Base-by-base conservation (phyloP, 2,888 invertebrate genomes). In the Sepiola atlantica region DNA sequence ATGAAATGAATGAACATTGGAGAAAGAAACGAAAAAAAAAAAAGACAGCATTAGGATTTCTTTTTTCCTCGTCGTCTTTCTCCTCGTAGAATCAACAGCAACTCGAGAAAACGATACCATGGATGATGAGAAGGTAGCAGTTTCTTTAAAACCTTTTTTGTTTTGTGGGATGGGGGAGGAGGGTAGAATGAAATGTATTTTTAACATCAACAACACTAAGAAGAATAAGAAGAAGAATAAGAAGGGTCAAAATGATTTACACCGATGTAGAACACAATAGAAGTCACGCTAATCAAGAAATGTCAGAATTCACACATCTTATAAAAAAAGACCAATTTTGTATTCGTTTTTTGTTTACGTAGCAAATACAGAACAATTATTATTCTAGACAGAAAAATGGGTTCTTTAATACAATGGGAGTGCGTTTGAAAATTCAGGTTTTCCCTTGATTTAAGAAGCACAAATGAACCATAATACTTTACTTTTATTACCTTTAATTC, bases 171-270 rank as follows among this genome's bases (percentile, higher is more conserved):
- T 45, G 45, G 45, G n/a, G 45, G 45, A 45, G 45, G 45, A 45
- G 45, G 45, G 45, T 45, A 45, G 45, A 45, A 45, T 45, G 45
- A 45, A 45, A 45, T 45, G 45, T 45, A 45, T 45, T 45, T 45
- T 45, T 45, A 45, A 45, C 45, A 45, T 45, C 45, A 45, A 45
- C 45, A 45, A 45, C 45, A 45, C 45, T 45, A 45, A 45, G 2
- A 45, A 45, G 2, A 45, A 45, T 45, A 45, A 45, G 12, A 77
- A 77, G 16, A n/a, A 32, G 4, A 77, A 77, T 18, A 77, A n/a
- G n/a, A 77, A n/a, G n/a, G n/a, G n/a, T 77, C 77, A n/a, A 77
- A 77, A n/a, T 77, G n/a, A 77, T 77, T 77, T 77, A 77, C 77
- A n/a, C 77, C n/a, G 77, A 77, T 77, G 77, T n/a, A 77, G 32